Conservation (phyloP, 1,140 invertebrate genomes). For the Cherax destructor region DNA sequence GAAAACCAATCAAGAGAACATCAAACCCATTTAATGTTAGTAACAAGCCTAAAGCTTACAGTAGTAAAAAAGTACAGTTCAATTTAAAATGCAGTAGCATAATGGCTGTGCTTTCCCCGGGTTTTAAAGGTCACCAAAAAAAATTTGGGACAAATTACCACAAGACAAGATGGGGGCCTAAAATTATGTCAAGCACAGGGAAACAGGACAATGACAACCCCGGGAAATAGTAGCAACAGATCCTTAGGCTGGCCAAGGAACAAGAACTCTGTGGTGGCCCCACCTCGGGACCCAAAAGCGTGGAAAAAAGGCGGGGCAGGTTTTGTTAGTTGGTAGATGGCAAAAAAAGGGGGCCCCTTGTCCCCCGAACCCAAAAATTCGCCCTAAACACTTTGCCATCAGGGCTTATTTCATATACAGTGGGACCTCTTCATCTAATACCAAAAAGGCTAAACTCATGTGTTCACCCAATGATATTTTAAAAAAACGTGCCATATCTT, state of each 20-base stretch:
- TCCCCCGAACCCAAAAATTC: conserved; percentile 44
- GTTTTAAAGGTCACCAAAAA: not conserved
- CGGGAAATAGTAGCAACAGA: conserved; percentile 31
- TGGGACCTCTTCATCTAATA: conserved; percentile 36
- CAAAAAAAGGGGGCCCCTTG: conserved; percentile 58
- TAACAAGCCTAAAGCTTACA: not conserved
- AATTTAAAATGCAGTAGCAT: not conserved
- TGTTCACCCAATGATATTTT: not conserved
- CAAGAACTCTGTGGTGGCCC: conserved; percentile 42
- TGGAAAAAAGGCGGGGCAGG: conserved; percentile 69
- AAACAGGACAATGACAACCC: conserved; percentile 29
- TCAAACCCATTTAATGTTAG: not conserved
- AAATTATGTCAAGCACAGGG: conserved; percentile 50
- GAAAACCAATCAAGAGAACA: not conserved
- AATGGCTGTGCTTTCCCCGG: not conserved
- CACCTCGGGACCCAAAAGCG: conserved; percentile 67
- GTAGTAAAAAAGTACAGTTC: not conserved
- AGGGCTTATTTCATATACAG: conserved; percentile 47
- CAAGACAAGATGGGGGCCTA: conserved; percentile 18
- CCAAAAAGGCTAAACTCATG: conserved; percentile 8
- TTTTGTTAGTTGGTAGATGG: conserved; percentile 67
- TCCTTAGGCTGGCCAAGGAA: conserved; percentile 43
- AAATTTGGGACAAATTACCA: not conserved
- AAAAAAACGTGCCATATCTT: not conserved
- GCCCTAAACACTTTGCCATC: conserved; percentile 67